Evolutionary conservation across 2,888 invertebrate genomes (phyloP).

Genomic region (Leptinotarsa juncta): DNA sequence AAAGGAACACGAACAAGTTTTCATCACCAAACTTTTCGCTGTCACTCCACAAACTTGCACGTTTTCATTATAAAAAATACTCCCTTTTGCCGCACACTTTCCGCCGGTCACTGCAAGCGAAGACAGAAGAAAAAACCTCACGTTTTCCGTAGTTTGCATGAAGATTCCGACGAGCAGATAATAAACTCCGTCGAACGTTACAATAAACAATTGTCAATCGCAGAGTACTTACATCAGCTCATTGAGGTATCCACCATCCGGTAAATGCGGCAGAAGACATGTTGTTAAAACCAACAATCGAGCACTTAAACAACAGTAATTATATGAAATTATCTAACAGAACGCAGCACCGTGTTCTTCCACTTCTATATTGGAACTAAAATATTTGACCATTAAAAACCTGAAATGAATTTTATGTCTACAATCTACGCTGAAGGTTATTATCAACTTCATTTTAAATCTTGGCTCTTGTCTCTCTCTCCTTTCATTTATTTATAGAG

Average conservation of each 20-base stretch:
- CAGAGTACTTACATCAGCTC: conserved; percentile 44
- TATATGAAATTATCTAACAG: conserved; percentile 51
- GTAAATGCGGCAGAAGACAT: conserved; percentile 39
- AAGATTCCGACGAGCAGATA: conserved; percentile 21
- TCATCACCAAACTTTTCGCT: no score
- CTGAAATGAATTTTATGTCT: conserved; percentile 61
- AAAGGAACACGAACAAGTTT: no score
- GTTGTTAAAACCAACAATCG: conserved; percentile 44
- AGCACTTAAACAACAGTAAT: conserved; percentile 49
- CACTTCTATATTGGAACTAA: conserved; percentile 57
- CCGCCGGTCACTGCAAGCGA: neutral
- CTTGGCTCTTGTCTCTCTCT: conserved; percentile 50
- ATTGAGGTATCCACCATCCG: conserved; percentile 40
- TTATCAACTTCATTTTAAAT: conserved; percentile 59
- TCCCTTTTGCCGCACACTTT: neutral
- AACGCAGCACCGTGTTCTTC: conserved; percentile 54
- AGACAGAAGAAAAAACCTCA: neutral
- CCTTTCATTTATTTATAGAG: conserved; percentile 57
- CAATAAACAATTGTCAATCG: conserved; percentile 40
- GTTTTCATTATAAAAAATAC: neutral
- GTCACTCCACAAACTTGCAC: no score
- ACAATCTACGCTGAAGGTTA: conserved; percentile 60
- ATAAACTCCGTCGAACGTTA: conserved; percentile 32
- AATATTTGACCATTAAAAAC: conserved; percentile 60
- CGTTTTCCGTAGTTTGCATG: conserved; percentile 26